Evolutionary conservation across 2,888 invertebrate species (phyloP), one percentile per base, ranked within the genome.

Genomic region (Drosophila putrida): DNA sequence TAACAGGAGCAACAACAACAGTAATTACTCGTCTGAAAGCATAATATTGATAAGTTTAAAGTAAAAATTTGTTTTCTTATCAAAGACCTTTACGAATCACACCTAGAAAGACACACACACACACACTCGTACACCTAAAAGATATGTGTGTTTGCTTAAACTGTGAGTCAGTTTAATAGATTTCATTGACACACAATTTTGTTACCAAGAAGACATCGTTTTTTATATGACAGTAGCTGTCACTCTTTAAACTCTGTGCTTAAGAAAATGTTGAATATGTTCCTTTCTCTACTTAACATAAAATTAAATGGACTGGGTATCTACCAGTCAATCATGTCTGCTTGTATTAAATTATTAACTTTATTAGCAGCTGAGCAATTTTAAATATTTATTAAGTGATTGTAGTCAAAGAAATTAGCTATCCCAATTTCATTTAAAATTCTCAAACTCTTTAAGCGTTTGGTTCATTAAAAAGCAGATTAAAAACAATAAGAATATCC

Each of bases 1-100:
- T 13, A 50, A 31, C 58, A 60, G 39, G 39, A 46, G 28, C 38
- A 64, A 65, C 38, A 41, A 49, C 49, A 58, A 57, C 38, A 50
- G 75, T 69, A 78, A 78, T 78, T 78, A 78, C 74, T 51, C 13
- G 61, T 50, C 35, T 47, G 41, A 66, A 38, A 44, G 44, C 44
- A 57, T 11, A 64, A 66, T 51, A 72, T 60, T 73, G 67, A 67
- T 78, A 67, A 70, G 38, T 58, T 46, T 25, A 4, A 44, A 62
- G 54, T 70, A 25, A 55, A 44, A n/a, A n/a, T n/a, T n/a, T n/a
- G n/a, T 60, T 60, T 43, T 10, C 75, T 75, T 75, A 75, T 75
- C 75, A 75, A 41, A 41, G 33, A 59, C 58, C 47, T 53, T 33
- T 47, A 39, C 28, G 11, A 27, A 9, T 54, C 41, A 15, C 39